These are phyloP conservation scores for Torymus tubicola DNA, from an alignment of 2,888 invertebrate species.

Conservation along the genomic window DNA sequence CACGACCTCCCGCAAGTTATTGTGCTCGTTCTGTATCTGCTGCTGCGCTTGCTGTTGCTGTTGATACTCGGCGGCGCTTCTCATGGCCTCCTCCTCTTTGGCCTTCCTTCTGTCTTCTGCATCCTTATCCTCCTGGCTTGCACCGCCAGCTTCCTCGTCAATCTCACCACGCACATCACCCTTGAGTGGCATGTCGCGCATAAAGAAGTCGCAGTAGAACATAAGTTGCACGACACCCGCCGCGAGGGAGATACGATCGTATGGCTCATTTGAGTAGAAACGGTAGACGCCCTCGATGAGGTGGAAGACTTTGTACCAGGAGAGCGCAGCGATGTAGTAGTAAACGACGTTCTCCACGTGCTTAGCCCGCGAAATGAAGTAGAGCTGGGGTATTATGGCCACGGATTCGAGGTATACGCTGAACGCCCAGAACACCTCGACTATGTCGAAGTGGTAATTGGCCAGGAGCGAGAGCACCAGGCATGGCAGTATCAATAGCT, in stretches of 20 bases:
- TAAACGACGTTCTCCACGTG: slow-evolving; percentile 40
- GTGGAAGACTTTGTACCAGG: slow-evolving; percentile 33
- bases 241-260: slow-evolving; percentile 47
- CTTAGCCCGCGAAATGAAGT: slow-evolving; percentile 21
- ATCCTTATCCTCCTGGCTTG: not conserved
- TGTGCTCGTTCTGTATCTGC: not conserved
- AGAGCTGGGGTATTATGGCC: slow-evolving; percentile 51
- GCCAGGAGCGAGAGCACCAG: slow-evolving; percentile 38
- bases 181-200: slow-evolving; percentile 14
- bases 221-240: slow-evolving; percentile 50
- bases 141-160: not conserved
- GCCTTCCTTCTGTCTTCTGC: not conserved
- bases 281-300: slow-evolving; percentile 33
- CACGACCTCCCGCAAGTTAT: slow-evolving; percentile 21
- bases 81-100: slow-evolving; percentile 34
- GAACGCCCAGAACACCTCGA: slow-evolving; percentile 49
- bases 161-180: not conserved
- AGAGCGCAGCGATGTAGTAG: slow-evolving; percentile 39
- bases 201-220: slow-evolving; percentile 56
- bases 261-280: slow-evolving; percentile 25
- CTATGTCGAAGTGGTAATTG: slow-evolving; percentile 33
- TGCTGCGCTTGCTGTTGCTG: no score
- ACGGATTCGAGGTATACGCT: slow-evolving; percentile 53
- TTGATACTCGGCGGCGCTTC: not conserved
- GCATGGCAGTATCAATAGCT: slow-evolving; percentile 47